These are phyloP conservation scores for Yponomeuta plumbellus DNA, from an alignment of 2,888 invertebrate genomes.

Conservation along the genomic window DNA sequence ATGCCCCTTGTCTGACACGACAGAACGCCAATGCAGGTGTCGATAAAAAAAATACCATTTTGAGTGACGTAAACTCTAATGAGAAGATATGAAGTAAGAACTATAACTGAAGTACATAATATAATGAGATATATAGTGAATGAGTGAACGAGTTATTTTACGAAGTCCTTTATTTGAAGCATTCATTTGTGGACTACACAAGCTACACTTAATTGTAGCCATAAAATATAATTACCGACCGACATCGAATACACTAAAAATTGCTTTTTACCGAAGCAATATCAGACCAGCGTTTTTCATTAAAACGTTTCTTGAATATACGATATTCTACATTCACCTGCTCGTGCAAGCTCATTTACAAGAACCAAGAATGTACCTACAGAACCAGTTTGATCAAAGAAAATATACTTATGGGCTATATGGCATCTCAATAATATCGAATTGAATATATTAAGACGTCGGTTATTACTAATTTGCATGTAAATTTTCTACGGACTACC, in stretches of 20 bases:
- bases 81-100: too few relatives aligned
- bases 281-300: not conserved
- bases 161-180: too few relatives aligned
- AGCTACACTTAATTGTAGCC: not conserved
- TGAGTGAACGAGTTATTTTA: too few relatives aligned
- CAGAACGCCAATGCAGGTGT: too few relatives aligned
- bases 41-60: too few relatives aligned
- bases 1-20: too few relatives aligned
- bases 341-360: not conserved
- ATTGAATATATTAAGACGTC: slow-evolving; percentile 6
- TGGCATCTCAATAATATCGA: not conserved
- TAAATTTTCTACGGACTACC: slow-evolving; percentile 6
- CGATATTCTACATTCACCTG: slow-evolving; percentile 13
- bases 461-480: slow-evolving; percentile 12
- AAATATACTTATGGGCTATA: not conserved
- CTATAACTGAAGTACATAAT: too few relatives aligned
- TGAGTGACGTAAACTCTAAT: too few relatives aligned
- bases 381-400: not conserved
- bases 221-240: slow-evolving; percentile 19
- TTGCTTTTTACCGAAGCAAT: slow-evolving; percentile 14
- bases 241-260: slow-evolving; percentile 18
- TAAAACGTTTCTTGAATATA: slow-evolving; percentile 12
- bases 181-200: too few relatives aligned
- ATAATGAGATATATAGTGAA: too few relatives aligned
- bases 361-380: not conserved